Evolutionary conservation across 2,888 invertebrate species (phyloP), one percentile per base, ranked within the genome.

Genomic region (Drosophila putrida): DNA sequence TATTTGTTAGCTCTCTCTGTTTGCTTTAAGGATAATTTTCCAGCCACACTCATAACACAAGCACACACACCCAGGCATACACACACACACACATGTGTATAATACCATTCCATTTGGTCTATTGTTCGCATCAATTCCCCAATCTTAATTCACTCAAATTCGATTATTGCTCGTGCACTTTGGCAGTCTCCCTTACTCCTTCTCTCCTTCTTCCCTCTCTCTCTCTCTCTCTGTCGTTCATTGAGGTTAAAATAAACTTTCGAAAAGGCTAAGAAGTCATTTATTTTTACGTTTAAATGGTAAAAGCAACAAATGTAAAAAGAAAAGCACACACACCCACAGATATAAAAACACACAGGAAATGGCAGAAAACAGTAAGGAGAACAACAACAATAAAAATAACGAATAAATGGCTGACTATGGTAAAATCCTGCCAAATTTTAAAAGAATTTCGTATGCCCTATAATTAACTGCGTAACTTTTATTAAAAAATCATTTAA

Each of bases 121-220:
- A 78, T 82, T 87, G 84, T 84, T 84, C 80, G 68, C 74, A 82
- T 80, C 82, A 82, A 82, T 84, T 84, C 82, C 80, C 85, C 84
- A 88, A 89, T 89, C 89, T 88, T 89, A 89, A 89, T 89, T 89
- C 88, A 89, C 88, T 89, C 87, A 88, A 86, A 89, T 89, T 89
- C 88, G 89, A 89, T 89, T 89, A 89, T 87, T 79, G 85, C 78
- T 83, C 68, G 67, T 82, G 80, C 88, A 86, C 87, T 86, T 71
- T 75, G 28, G 28, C 53, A 27, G 33, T 47, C 51, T 13, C 25
- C 27, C 15, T 4, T 4, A 25, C 38, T 8, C 25, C 25, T 38
- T 28, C 41, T 31, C 15, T 15, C 15, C 9, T 25, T 43, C 35
- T 6, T 28, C 33, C 41, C 44, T 33, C 31, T 58, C 15, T 4